A percentile compares a stretch with the other conserved stretches of the same genome.
phyloP scores from a whole-genome alignment of 2,797 vertebrate species.

The Chloroceryle amazona region DNA sequence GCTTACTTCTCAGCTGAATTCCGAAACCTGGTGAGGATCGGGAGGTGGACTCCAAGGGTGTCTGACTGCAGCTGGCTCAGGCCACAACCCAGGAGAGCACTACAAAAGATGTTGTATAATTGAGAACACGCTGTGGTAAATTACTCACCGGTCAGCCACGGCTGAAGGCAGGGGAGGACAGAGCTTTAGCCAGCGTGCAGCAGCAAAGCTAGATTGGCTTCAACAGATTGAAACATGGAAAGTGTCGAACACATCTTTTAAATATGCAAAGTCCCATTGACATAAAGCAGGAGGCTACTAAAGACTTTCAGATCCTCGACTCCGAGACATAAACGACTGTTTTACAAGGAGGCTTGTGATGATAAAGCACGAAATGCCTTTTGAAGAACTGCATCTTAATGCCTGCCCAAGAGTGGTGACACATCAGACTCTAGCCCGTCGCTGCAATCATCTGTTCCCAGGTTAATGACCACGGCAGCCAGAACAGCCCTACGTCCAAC shows the following conservation, averaged over 20 bases:
- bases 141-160: background rate
- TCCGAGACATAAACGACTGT: background rate
- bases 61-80: conserved; percentile 62
- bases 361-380: background rate
- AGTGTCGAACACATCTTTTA: background rate
- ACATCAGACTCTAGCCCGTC: background rate
- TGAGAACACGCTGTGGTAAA: conserved; percentile 21
- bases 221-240: background rate
- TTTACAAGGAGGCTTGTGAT: background rate
- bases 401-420: background rate
- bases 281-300: background rate
- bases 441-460: conserved; percentile 17
- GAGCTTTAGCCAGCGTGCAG: fast-evolving
- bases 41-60: conserved; percentile 38
- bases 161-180: background rate
- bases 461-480: background rate
- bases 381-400: background rate
- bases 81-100: conserved; percentile 59
- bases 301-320: background rate
- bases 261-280: background rate
- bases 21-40: conserved; percentile 34
- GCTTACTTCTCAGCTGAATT: conserved; percentile 64
- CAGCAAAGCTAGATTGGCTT: conserved; percentile 7
- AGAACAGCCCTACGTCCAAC: background rate
- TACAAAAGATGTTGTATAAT: conserved; percentile 18